A percentile compares a stretch with the other conserved stretches of the same genome.
These are phyloP conservation scores for Notocelia uddmanniana DNA, from an alignment of 2,888 invertebrate species.

Conservation along the genomic window DNA sequence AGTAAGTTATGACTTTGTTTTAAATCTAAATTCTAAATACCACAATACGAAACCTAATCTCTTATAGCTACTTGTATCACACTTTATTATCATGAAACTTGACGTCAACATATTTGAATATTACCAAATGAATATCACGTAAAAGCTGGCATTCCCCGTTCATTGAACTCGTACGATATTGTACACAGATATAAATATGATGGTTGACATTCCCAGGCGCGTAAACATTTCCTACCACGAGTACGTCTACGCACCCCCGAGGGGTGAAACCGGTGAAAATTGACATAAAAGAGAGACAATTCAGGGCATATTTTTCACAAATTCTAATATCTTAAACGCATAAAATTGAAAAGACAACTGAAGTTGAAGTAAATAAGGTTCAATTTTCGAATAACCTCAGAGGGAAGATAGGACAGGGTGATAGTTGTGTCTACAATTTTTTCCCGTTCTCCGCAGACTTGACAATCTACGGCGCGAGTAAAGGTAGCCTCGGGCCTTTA, in stretches of 20 bases:
- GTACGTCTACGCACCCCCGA: constrained; percentile 56
- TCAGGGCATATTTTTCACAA: not conserved
- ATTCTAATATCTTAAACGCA: not conserved
- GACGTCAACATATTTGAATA: constrained; percentile 13
- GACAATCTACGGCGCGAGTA: constrained; percentile 44
- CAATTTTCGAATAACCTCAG: not conserved
- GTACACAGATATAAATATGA: constrained; percentile 42
- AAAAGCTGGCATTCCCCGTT: constrained; percentile 50
- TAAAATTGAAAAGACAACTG: not conserved
- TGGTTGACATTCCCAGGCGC: constrained; percentile 48
- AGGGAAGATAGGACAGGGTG: not conserved
- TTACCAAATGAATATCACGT: constrained; percentile 22
- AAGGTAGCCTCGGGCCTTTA: constrained; percentile 67
- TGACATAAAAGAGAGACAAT: constrained; percentile 66
- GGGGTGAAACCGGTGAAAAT: constrained; percentile 60
- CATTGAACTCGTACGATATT: constrained; percentile 54
- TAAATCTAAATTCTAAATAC: no score
- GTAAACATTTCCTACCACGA: constrained; percentile 64
- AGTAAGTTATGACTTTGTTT: no score
- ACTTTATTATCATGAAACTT: not conserved
- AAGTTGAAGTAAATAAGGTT: not conserved
- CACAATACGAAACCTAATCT: no score
- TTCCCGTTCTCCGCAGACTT: constrained; percentile 48
- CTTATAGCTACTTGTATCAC: no score
- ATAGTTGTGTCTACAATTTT: constrained; percentile 50